Evolutionary conservation across 2,888 invertebrate genomes (phyloP), one percentile per base, ranked within the genome.

Genomic region (Troilus luridus): DNA sequence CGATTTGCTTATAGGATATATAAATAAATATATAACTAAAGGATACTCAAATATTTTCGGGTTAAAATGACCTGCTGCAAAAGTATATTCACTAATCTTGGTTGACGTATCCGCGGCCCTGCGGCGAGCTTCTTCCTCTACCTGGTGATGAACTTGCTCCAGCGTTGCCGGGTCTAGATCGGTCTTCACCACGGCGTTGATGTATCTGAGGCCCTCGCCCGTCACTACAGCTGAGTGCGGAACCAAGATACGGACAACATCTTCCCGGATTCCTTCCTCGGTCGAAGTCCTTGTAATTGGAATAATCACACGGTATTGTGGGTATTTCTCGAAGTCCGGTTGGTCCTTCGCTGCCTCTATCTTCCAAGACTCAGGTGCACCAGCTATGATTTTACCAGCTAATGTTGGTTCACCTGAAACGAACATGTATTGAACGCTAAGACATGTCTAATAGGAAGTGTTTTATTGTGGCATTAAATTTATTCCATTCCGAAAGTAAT

Each of bases 121-220:
- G 5, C 27, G 58, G 11, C 88, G 24, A 0, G 64, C 88, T 17
- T 59, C 64, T 6, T 88, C 88, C 58, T 88, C 88, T 19, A 85
- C 17, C 19, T 85, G 85, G 11, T 85, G 56, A 12, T 41, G 85
- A 3, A 85, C 56, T 7, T 56, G 85, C 17, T 54, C n/a, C 85
- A 85, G 10, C 10, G 19, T 56, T 0, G 62, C 9, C 0, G 64
- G 77, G 14, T 88, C 72, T 54, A 81, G 56, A 0, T 81, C 56
- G 8, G 90, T 81, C 41, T 64, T 90, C 1, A 77, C 56, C 54
- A 72, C 81, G 11, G 64, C 64, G 19, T 56, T 85, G 21, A 85
- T 85, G 85, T 64, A 67, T 72, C 85, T 60, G 11, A 90, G 62
- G 14, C 85, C 88, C 60, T 90, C 90, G 21, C 90, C 90, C 8